Evolutionary conservation across 2,113 vertebrate species (phyloP).

Genomic region (Hydrolagus affinis): DNA sequence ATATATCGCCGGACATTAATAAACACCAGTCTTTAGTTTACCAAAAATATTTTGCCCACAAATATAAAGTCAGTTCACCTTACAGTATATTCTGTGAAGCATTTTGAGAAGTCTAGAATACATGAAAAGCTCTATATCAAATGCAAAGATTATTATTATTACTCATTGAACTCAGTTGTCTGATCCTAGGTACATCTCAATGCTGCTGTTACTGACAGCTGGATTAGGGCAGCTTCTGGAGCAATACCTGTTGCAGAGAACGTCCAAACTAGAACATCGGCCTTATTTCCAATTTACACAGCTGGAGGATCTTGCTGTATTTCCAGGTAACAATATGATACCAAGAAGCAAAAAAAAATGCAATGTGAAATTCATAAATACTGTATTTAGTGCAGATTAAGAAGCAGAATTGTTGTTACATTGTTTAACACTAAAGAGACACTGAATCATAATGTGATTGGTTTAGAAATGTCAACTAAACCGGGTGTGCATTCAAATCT

Average conservation of each 20-base stretch:
- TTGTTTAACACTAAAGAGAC: too few species aligned
- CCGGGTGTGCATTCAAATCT: too few species aligned
- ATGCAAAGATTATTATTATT: too few species aligned
- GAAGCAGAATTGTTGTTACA: too few species aligned
- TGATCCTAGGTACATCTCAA: constrained; percentile 54
- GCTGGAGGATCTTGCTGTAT: constrained; percentile 47
- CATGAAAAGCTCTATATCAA: too few species aligned
- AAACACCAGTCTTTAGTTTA: background rate
- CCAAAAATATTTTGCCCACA: background rate
- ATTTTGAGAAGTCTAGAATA: too few species aligned
- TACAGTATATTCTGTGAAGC: too few species aligned
- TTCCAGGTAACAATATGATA: constrained; percentile 48
- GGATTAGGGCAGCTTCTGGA: constrained; percentile 59
- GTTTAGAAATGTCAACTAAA: too few species aligned
- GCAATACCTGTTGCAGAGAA: constrained; percentile 38
- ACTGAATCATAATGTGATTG: too few species aligned
- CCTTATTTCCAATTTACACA: constrained; percentile 41
- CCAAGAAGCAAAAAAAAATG: constrained; percentile 30
- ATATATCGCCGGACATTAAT: too few species aligned
- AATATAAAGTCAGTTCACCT: too few species aligned
- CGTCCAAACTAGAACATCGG: constrained; percentile 42
- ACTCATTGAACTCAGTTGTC: background rate
- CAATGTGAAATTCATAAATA: background rate
- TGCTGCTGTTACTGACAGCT: constrained; percentile 53
- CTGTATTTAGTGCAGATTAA: too few species aligned